Conservation (phyloP, 92 coral and sea anemone genomes). For the Bergia puertoricense region DNA sequence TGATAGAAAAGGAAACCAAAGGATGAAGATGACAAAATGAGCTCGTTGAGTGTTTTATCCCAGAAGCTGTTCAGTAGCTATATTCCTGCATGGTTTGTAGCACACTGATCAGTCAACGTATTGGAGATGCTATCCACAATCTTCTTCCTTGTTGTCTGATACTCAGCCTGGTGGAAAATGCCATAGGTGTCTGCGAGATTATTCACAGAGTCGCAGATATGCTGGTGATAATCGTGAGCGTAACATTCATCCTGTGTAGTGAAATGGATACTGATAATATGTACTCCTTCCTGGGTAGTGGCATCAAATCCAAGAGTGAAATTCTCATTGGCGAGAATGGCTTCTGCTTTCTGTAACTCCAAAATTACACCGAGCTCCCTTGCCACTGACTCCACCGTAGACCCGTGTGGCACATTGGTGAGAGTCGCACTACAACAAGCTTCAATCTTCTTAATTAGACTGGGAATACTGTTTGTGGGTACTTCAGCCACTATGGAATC, state of each 20-base stretch:
- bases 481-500: constrained; percentile 22
- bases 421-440: background rate
- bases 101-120: background rate
- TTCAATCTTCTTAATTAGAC: background rate
- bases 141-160: background rate
- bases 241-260: background rate
- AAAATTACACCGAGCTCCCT: background rate
- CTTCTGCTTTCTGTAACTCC: background rate
- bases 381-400: background rate
- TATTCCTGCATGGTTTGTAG: background rate
- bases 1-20: background rate
- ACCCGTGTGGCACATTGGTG: constrained; percentile 1
- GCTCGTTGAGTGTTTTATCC: background rate
- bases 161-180: constrained; percentile 1
- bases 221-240: background rate
- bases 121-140: background rate
- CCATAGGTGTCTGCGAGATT: background rate
- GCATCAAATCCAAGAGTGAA: background rate
- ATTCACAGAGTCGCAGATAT: constrained; percentile 1
- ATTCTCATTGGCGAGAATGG: background rate
- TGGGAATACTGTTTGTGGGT: background rate
- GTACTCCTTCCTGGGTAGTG: too few relatives aligned
- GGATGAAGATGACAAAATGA: constrained; percentile 6
- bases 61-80: background rate
- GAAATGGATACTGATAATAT: background rate